phyloP scores from a whole-genome alignment of 2,888 invertebrate species.

The Didymodactylos carnosus region DNA sequence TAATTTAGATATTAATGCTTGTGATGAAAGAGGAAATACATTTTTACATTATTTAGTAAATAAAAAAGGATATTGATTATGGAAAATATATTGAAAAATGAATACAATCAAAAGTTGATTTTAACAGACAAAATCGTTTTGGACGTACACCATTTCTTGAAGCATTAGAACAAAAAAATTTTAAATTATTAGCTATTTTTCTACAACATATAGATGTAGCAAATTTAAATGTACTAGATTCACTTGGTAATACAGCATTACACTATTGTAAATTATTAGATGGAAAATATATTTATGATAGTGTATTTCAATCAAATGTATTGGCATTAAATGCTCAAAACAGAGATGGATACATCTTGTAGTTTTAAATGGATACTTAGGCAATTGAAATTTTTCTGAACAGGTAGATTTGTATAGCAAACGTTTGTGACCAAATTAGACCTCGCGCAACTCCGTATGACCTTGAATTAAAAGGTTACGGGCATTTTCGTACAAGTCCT shows the following conservation, averaged over 20 bases:
- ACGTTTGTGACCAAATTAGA: too few relatives aligned
- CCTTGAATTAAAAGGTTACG: too few relatives aligned
- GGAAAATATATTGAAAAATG: background rate
- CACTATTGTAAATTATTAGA: background rate
- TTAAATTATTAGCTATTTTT: background rate
- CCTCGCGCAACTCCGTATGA: too few relatives aligned
- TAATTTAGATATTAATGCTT: background rate
- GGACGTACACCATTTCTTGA: background rate
- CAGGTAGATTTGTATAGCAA: too few relatives aligned
- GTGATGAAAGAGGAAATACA: background rate
- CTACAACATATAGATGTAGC: background rate
- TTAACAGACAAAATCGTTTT: background rate
- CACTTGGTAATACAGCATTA: background rate
- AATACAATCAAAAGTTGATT: background rate
- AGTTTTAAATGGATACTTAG: too few relatives aligned
- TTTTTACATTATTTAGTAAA: background rate
- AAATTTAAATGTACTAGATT: background rate
- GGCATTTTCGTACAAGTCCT: too few relatives aligned
- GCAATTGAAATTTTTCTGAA: too few relatives aligned
- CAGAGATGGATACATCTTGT: conserved; percentile 60
- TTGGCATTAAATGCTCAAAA: conserved; percentile 64
- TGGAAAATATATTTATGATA: background rate
- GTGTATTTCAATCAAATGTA: background rate
- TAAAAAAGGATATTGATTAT: background rate
- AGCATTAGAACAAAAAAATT: background rate